A percentile compares a stretch with the other conserved stretches of the same genome.
Conservation (phyloP, 2,797 vertebrate species). For the Todus mexicanus region DNA sequence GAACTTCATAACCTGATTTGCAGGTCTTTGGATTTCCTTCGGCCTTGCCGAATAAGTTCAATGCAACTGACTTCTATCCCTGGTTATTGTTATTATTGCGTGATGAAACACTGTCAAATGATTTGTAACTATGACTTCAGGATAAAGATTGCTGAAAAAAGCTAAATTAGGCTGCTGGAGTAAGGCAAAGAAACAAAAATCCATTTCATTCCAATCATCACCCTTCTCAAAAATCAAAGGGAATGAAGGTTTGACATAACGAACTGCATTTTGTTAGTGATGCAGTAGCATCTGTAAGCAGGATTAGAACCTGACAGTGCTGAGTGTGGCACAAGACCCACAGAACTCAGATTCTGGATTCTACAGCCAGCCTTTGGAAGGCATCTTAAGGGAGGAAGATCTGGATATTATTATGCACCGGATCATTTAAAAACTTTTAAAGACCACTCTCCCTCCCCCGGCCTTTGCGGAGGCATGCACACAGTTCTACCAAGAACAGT, state of each 20-base stretch:
- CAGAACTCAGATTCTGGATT: not conserved
- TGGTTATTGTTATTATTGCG: not conserved
- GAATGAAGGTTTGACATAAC: not conserved
- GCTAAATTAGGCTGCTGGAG: not conserved
- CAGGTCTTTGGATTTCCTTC: not conserved
- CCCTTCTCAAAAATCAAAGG: not conserved
- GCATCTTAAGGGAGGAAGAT: not conserved
- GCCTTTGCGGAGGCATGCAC: not conserved
- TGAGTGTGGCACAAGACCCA: not conserved
- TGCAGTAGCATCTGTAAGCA: not conserved
- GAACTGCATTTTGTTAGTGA: not conserved
- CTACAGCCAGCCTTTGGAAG: not conserved
- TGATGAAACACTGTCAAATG: not conserved
- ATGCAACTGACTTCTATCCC: not conserved
- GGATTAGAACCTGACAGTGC: not conserved
- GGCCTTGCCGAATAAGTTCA: not conserved
- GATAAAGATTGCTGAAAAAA: not conserved
- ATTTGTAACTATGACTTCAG: not conserved
- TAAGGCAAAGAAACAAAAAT: not conserved
- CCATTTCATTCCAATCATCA: not conserved
- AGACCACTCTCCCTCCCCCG: not conserved
- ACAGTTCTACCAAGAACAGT: not conserved
- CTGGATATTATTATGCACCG: not conserved
- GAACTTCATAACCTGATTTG: not conserved
- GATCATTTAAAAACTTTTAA: conserved; percentile 4